Percentiles rank a stretch among this genome's conserved stretches.
Evolutionary conservation across 2,113 vertebrate genomes (phyloP).

Genomic region (Entelurus aequoreus): DNA sequence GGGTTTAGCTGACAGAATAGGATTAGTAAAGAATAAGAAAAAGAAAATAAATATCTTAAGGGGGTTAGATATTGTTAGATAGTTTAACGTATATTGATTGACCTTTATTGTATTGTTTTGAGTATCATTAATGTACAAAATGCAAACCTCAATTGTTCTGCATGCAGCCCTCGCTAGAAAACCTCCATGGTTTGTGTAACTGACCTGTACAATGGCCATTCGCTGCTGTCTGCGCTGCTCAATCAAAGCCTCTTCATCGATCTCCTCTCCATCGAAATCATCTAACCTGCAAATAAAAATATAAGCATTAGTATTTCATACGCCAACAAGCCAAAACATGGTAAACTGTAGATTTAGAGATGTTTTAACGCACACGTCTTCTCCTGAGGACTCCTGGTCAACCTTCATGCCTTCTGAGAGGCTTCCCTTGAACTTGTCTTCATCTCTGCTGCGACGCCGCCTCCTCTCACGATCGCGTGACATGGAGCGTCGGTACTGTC

Average conservation of each 20-base stretch:
- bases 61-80: too few species aligned
- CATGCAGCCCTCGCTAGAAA: too few species aligned
- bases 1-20: too few species aligned
- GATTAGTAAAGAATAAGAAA: too few species aligned
- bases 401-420: slow-evolving; percentile 97
- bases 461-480: slow-evolving; percentile 79
- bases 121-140: too few species aligned
- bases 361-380: slow-evolving; percentile 83
- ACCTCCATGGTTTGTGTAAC: background rate
- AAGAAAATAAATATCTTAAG: too few species aligned
- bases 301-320: background rate
- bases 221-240: slow-evolving; percentile 90
- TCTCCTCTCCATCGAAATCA: slow-evolving; percentile 92
- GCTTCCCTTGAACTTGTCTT: slow-evolving; percentile 98
- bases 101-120: too few species aligned
- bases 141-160: too few species aligned
- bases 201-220: slow-evolving; percentile 91
- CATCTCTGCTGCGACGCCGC: slow-evolving; percentile 84
- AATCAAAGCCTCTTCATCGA: slow-evolving; percentile 94
- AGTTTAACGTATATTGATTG: too few species aligned
- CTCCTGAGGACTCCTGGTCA: slow-evolving; percentile 89
- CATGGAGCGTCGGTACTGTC: slow-evolving; percentile 82
- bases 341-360: too few species aligned
- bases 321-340: background rate
- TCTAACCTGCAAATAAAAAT: slow-evolving; percentile 75